These are phyloP conservation scores for Trematomus bernacchii DNA, from an alignment of 2,797 vertebrate genomes.

Conservation along the genomic window DNA sequence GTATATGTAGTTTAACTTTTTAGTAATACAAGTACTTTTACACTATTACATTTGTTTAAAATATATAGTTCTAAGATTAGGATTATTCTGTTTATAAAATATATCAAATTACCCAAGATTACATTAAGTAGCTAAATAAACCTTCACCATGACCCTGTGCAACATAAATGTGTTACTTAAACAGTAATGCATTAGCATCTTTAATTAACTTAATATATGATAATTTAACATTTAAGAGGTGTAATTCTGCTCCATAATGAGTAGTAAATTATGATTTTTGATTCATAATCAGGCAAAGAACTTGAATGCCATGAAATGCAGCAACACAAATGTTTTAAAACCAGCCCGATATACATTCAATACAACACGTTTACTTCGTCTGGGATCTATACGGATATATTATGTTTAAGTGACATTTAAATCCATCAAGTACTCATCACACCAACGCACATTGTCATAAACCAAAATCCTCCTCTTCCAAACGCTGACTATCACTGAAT, in stretches of 20 bases:
- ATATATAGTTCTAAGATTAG: not conserved
- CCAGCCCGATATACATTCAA: not conserved
- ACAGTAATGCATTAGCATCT: not conserved
- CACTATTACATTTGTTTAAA: not conserved
- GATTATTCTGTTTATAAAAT: conserved; percentile 2
- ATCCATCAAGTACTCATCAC: conserved; percentile 24
- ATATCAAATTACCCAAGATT: conserved; percentile 2
- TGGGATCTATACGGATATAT: conserved; percentile 4
- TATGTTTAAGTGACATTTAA: conserved; percentile 23
- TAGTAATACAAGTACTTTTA: not conserved
- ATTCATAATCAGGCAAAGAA: not conserved
- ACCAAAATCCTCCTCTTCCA: conserved; percentile 32
- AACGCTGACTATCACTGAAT: conserved; percentile 41
- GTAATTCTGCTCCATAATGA: not conserved
- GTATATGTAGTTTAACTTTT: not conserved
- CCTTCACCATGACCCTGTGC: not conserved
- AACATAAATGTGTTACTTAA: not conserved
- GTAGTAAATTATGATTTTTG: not conserved
- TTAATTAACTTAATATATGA: not conserved
- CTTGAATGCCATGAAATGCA: not conserved
- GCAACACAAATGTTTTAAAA: not conserved
- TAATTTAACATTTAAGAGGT: not conserved
- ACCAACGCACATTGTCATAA: conserved; percentile 19
- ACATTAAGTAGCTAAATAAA: not conserved
- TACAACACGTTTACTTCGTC: not conserved